These are phyloP conservation scores for Glyptemys insculpta DNA, from an alignment of 2,797 vertebrate species.

Conservation along the genomic window DNA sequence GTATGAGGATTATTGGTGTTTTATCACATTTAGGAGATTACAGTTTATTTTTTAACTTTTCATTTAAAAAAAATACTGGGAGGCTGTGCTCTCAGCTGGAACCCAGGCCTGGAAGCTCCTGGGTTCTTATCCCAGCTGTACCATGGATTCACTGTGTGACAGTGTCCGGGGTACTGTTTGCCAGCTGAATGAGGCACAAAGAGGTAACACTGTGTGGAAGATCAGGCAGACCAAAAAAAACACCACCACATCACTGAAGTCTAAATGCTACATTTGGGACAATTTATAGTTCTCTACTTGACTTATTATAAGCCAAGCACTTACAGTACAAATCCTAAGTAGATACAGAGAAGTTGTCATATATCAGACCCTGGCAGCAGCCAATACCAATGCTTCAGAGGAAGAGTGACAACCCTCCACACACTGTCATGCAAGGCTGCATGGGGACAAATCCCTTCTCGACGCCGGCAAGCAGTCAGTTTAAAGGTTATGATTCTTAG, in stretches of 20 bases:
- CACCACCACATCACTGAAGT: rapidly evolving
- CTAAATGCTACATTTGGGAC: background rate
- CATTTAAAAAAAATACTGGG: background rate
- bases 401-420: rapidly evolving
- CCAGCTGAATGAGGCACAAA: slow-evolving; percentile 6
- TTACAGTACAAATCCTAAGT: rapidly evolving
- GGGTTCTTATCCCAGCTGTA: background rate
- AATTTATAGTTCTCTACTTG: rapidly evolving
- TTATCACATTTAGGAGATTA: background rate
- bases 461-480: rapidly evolving
- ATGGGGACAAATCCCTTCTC: rapidly evolving
- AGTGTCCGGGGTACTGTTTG: rapidly evolving
- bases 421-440: rapidly evolving
- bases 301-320: background rate
- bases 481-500: background rate
- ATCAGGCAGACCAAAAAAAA: background rate
- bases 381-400: rapidly evolving
- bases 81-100: rapidly evolving
- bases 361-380: background rate
- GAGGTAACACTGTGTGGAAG: background rate
- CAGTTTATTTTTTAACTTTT: rapidly evolving
- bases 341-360: rapidly evolving
- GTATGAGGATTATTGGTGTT: rapidly evolving
- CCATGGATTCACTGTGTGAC: rapidly evolving
- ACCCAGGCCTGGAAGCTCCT: background rate